Conservation (phyloP, 2,888 invertebrate species). For the Polydrusus tereticollis region DNA sequence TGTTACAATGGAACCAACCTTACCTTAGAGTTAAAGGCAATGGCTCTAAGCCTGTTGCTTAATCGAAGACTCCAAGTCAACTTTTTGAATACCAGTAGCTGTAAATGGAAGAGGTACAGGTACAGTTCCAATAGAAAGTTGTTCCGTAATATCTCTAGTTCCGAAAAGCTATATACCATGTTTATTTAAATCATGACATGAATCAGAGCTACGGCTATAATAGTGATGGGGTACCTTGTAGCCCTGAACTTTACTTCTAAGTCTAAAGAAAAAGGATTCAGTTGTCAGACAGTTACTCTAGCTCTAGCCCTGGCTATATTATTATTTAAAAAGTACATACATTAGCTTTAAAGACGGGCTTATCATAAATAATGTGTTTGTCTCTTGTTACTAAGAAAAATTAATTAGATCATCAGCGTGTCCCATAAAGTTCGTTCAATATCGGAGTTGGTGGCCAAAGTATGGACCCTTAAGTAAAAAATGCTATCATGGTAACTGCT, state of each 20-base stretch:
- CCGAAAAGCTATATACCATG: slow-evolving; percentile 66
- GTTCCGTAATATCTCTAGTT: slow-evolving; percentile 51
- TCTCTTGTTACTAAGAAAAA: not conserved
- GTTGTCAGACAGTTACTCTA: not conserved
- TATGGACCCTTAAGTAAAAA: too few relatives aligned
- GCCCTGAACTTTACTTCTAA: slow-evolving; percentile 27
- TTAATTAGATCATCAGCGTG: not conserved
- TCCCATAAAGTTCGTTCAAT: not conserved
- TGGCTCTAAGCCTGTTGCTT: too few relatives aligned
- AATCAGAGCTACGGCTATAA: slow-evolving; percentile 64
- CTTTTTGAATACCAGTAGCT: too few relatives aligned
- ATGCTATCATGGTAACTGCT: too few relatives aligned
- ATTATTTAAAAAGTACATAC: not conserved
- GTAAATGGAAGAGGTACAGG: not conserved
- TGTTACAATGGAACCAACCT: not conserved
- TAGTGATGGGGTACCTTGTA: slow-evolving; percentile 29
- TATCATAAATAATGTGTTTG: not conserved
- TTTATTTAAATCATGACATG: slow-evolving; percentile 62
- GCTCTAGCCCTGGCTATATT: not conserved
- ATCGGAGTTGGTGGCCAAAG: too few relatives aligned
- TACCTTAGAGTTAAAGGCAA: too few relatives aligned
- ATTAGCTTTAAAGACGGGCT: not conserved
- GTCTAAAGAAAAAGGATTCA: not conserved
- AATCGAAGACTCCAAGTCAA: too few relatives aligned
- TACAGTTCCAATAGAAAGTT: not conserved